A percentile compares a stretch with the other conserved stretches of the same genome.
These are phyloP conservation scores for Xestia ashworthii DNA, from an alignment of 2,888 invertebrate genomes.

Conservation along the genomic window DNA sequence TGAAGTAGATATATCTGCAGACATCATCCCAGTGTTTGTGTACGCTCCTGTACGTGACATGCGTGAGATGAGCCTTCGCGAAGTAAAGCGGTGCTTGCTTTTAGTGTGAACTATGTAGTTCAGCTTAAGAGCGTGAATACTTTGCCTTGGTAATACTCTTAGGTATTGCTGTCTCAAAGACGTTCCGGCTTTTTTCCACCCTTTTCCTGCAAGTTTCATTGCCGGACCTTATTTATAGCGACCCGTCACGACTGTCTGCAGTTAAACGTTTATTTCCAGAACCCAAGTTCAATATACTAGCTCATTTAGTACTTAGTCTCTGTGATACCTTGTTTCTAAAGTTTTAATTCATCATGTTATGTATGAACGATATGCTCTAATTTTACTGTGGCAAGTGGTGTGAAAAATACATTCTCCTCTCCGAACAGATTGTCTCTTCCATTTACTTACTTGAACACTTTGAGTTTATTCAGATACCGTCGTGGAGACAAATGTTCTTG, in stretches of 20 bases:
- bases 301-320: neutral
- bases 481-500: slow-evolving; percentile 19
- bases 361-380: neutral
- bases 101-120: neutral
- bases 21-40: neutral
- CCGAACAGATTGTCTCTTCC: too few species aligned
- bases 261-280: slow-evolving; percentile 21
- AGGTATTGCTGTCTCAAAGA: neutral
- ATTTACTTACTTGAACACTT: neutral
- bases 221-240: slow-evolving; percentile 23
- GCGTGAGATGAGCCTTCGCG: neutral
- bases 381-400: neutral
- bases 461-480: slow-evolving; percentile 22
- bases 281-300: neutral
- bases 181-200: neutral
- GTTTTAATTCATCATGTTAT: neutral
- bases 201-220: slow-evolving; percentile 15
- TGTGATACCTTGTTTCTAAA: neutral
- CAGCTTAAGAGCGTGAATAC: neutral
- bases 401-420: too few species aligned
- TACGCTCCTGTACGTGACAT: neutral
- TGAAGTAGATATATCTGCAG: neutral
- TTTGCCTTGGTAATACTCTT: neutral
- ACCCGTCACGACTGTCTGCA: neutral
- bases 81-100: neutral